A percentile compares a stretch with the other conserved stretches of the same genome.
Conservation (phyloP, 2,888 invertebrate species). For the Thysanoteuthis rhombus region DNA sequence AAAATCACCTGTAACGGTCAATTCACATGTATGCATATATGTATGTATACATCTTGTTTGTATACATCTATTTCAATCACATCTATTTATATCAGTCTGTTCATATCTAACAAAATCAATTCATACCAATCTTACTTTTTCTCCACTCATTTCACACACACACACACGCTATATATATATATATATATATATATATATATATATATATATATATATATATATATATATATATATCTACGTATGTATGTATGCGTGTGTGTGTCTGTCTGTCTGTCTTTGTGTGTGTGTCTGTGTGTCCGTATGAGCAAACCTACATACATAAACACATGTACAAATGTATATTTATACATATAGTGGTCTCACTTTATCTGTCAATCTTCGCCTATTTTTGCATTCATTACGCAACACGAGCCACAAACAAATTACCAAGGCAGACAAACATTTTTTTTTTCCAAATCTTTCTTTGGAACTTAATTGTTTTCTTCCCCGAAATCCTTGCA, state of each 20-base stretch:
- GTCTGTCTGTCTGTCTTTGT: not conserved
- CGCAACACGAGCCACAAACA: not conserved
- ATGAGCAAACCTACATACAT: too few species aligned
- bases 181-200: not conserved
- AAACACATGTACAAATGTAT: too few species aligned
- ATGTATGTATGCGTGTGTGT: not conserved
- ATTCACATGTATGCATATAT: not conserved
- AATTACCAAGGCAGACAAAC: not conserved
- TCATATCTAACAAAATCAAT: too few species aligned
- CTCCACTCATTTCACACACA: too few species aligned
- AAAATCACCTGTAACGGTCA: too few species aligned
- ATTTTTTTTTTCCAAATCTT: not conserved
- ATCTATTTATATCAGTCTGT: too few species aligned
- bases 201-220: not conserved
- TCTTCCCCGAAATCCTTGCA: not conserved
- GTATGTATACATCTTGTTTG: too few species aligned
- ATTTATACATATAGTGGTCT: not conserved
- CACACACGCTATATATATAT: not conserved
- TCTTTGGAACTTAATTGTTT: too few species aligned
- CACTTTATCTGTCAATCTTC: not conserved
- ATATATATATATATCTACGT: not conserved
- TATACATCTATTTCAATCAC: too few species aligned
- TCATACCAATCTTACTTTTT: too few species aligned
- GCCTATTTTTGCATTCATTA: not conserved
- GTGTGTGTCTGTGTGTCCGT: not conserved